These are phyloP conservation scores for Cromileptes altivelis DNA, from an alignment of 2,113 vertebrate species.

Conservation along the genomic window DNA sequence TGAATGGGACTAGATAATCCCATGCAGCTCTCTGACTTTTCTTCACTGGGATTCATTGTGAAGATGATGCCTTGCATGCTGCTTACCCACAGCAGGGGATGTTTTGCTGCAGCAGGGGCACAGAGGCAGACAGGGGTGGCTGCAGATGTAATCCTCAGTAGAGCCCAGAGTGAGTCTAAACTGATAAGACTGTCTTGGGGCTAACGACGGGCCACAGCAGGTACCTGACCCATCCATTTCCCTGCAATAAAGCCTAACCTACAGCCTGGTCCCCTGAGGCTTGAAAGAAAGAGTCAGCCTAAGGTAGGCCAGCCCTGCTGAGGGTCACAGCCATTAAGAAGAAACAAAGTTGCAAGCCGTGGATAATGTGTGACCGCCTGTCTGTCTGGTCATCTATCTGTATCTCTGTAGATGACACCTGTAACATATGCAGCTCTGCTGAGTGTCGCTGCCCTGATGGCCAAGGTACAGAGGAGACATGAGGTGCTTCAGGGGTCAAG, in stretches of 20 bases:
- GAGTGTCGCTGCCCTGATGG: slow-evolving; percentile 32
- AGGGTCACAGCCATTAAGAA: slow-evolving; percentile 69
- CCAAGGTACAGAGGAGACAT: slow-evolving; percentile 50
- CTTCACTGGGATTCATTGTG: slow-evolving; percentile 64
- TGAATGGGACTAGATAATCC: slow-evolving; percentile 71
- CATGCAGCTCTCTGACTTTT: slow-evolving; percentile 57
- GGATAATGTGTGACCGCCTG: slow-evolving; percentile 11
- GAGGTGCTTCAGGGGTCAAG: slow-evolving; percentile 71
- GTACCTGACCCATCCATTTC: slow-evolving; percentile 81
- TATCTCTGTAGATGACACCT: slow-evolving; percentile 56
- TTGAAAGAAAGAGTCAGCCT: slow-evolving; percentile 73
- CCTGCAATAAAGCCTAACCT: slow-evolving; percentile 80
- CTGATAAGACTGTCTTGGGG: slow-evolving; percentile 74
- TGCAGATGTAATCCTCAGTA: slow-evolving; percentile 71
- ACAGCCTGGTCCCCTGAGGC: slow-evolving; percentile 70
- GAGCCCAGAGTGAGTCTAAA: slow-evolving; percentile 63
- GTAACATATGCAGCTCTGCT: slow-evolving; percentile 28
- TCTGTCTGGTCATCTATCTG: slow-evolving; percentile 37
- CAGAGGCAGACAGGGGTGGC: slow-evolving; percentile 51
- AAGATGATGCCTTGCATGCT: slow-evolving; percentile 35
- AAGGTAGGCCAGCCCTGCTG: slow-evolving; percentile 53
- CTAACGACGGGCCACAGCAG: slow-evolving; percentile 81
- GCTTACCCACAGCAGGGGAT: slow-evolving; percentile 52
- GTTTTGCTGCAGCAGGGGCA: slow-evolving; percentile 45
- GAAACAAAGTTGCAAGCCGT: slow-evolving; percentile 50